Evolutionary conservation across 2,797 vertebrate species (phyloP), one percentile per base, ranked within the genome.

Genomic region (Parauchenoglanis punctatus): DNA sequence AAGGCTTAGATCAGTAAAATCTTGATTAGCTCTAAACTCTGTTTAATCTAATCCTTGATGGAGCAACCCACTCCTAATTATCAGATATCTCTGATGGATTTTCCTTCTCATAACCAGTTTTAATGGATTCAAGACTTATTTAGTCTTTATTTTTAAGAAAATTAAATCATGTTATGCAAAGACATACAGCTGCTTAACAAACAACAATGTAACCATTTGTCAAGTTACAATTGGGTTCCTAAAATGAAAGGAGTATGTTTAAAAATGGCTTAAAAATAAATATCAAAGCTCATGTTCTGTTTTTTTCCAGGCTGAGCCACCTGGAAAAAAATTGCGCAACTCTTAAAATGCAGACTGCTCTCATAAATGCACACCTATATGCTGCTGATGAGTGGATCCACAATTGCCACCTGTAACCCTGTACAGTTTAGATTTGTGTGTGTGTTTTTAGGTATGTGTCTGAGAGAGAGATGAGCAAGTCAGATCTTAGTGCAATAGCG

Each of bases 401-500:
- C 31, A 44, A 81, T 46, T 1, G 2, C 78, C 58, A 81, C 40
- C 58, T 82, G 59, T 82, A 35, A 35, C 31, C 11, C 59, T 56
- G n/a, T 63, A 67, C 63, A 46, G 63, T 58, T 67, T 58, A 49
- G 17, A 28, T 58, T 12, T 11, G 85, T 70, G 75, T 67, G 84
- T 77, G 72, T 65, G n/a, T 76, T 46, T 67, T 18, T 54, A 59
- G 2, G 78, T 52, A 12, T 40, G 86, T 86, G 84, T 70, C 25
- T 63, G 88, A 83, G 84, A 80, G 35, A 54, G 77, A 67, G 31
- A 77, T 68, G 76, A 84, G 81, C 52, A 58, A 58, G 76, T 75
- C 56, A 81, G 81, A 84, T 81, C 65, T 63, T 73, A 84, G 54
- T 11, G 78, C 84, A 81, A n/a, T 73, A 46, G 56, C 0, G 8